phyloP scores from a whole-genome alignment of 2,888 invertebrate genomes.

The Torymus auratus region DNA sequence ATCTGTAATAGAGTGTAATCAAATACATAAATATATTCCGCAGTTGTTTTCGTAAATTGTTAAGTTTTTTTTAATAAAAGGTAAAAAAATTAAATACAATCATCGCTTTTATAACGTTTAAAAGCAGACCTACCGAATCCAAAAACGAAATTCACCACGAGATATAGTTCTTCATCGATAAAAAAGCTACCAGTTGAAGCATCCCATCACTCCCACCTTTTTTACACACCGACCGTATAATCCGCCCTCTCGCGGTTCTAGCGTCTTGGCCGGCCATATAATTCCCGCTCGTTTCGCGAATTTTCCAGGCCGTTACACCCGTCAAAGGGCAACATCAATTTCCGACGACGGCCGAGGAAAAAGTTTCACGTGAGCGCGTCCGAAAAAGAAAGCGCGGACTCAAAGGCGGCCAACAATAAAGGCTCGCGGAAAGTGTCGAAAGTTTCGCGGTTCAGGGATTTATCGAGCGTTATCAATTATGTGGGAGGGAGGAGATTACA shows the following conservation, averaged over 20 bases:
- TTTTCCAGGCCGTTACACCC: constrained; percentile 21
- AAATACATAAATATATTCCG: too few relatives aligned
- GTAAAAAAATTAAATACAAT: too few relatives aligned
- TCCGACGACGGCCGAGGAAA: neutral
- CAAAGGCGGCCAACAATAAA: neutral
- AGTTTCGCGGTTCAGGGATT: neutral
- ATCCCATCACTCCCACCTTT: neutral
- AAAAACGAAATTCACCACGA: too few relatives aligned
- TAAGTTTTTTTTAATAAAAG: too few relatives aligned
- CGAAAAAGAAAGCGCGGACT: neutral
- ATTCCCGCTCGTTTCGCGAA: constrained; percentile 17
- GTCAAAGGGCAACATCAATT: constrained; percentile 18
- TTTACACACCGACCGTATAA: constrained; percentile 13
- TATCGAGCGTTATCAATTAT: neutral
- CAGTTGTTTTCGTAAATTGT: too few relatives aligned
- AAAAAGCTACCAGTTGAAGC: neutral
- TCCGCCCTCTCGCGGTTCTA: neutral
- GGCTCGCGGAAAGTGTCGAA: neutral
- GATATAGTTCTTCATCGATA: too few relatives aligned
- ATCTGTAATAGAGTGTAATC: too few relatives aligned
- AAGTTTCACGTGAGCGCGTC: neutral
- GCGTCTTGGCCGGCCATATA: neutral
- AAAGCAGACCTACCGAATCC: too few relatives aligned
- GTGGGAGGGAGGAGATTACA: too few relatives aligned
- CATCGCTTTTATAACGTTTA: too few relatives aligned